Conservation (phyloP, 2,888 invertebrate species). For the Uropetala carovei region DNA sequence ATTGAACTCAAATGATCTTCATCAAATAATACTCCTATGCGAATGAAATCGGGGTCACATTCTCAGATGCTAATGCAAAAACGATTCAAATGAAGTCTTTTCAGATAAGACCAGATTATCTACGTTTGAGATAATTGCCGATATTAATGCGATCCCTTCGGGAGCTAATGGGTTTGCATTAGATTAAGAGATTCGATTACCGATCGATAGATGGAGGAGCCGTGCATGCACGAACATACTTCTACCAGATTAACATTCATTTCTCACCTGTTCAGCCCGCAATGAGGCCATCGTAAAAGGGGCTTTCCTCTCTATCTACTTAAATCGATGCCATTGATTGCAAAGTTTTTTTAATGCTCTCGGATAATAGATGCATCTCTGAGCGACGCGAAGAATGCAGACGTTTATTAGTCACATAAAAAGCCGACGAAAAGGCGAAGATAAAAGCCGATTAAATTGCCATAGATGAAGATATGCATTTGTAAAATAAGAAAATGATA, state of each 20-base stretch:
- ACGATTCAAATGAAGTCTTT: not conserved
- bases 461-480: not conserved
- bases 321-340: conserved; percentile 1
- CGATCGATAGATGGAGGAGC: not conserved
- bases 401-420: not conserved
- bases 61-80: no score
- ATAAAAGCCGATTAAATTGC: not conserved
- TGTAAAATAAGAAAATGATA: no score
- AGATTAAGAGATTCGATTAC: not conserved
- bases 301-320: not conserved
- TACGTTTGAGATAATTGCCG: not conserved
- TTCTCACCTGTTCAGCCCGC: not conserved
- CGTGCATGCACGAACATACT: not conserved
- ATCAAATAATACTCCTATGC: no score
- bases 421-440: not conserved
- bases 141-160: not conserved
- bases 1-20: no score
- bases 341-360: not conserved
- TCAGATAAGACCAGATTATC: not conserved
- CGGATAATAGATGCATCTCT: not conserved
- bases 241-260: not conserved
- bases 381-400: not conserved
- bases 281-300: not conserved
- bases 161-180: not conserved
- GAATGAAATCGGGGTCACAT: no score